Conservation (phyloP, 2,797 vertebrate species). For the Eulemur coronatus region DNA sequence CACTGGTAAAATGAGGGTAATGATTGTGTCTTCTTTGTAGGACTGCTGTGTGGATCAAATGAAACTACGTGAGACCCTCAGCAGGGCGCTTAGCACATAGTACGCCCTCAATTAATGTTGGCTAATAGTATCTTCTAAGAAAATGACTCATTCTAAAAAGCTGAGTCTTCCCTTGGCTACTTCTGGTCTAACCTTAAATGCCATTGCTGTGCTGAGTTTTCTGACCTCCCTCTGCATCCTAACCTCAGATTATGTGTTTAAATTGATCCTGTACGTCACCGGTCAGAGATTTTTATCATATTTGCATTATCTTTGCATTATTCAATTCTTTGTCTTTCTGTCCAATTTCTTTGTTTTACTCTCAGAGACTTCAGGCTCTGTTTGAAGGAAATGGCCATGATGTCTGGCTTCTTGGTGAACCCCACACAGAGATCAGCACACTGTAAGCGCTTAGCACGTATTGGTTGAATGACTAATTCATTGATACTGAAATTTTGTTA, state of each 20-base stretch:
- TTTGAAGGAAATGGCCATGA: neutral
- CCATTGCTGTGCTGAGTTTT: neutral
- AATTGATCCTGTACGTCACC: neutral
- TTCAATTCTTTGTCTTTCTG: slow-evolving; percentile 3
- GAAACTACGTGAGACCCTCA: neutral
- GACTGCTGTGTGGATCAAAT: neutral
- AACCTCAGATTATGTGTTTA: neutral
- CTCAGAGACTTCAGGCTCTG: neutral
- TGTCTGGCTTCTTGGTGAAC: neutral
- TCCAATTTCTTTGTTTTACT: neutral
- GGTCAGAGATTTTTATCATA: neutral
- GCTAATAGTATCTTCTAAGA: neutral
- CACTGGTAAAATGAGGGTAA: neutral
- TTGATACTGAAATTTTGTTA: neutral
- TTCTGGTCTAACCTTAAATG: neutral
- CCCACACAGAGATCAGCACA: neutral
- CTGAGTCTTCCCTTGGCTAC: neutral
- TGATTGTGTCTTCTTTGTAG: neutral
- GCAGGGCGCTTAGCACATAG: neutral
- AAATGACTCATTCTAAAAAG: neutral
- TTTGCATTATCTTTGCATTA: neutral
- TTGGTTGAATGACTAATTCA: neutral
- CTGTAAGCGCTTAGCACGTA: neutral
- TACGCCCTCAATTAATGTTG: neutral
- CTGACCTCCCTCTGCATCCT: neutral